A percentile compares a stretch with the other conserved stretches of the same genome.
Conservation (phyloP, 2,797 vertebrate genomes). For the Taenioides sp. region DNA sequence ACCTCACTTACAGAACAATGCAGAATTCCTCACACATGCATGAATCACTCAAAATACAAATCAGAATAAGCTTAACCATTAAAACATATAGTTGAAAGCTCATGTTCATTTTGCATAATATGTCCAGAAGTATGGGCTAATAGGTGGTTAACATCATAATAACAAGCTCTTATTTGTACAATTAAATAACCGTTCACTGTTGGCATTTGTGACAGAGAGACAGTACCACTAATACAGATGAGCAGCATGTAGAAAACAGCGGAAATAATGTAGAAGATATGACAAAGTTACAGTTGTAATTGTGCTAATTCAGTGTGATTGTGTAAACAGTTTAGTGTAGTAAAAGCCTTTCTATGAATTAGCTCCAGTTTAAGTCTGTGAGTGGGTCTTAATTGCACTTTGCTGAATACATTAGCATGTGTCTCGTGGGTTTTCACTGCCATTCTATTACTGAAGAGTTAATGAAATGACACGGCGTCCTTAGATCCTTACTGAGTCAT, state of each 20-base stretch:
- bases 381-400: slow-evolving; percentile 16
- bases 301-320: neutral
- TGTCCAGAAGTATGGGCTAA: neutral
- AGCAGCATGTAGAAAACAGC: slow-evolving; percentile 8
- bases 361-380: slow-evolving; percentile 22
- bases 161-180: slow-evolving; percentile 33
- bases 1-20: neutral
- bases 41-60: neutral
- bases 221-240: slow-evolving; percentile 11
- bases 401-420: slow-evolving; percentile 16
- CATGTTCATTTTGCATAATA: neutral
- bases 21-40: neutral
- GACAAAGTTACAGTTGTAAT: slow-evolving; percentile 20
- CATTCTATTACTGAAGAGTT: slow-evolving; percentile 22
- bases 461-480: slow-evolving; percentile 14
- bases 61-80: neutral
- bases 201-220: slow-evolving; percentile 13
- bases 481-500: slow-evolving; percentile 16
- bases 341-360: slow-evolving; percentile 14
- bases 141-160: too few relatives aligned
- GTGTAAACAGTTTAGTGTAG: neutral
- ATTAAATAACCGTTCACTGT: slow-evolving; percentile 37
- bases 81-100: neutral
- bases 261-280: slow-evolving; percentile 3
- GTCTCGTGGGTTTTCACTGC: slow-evolving; percentile 13